Base-by-base conservation (phyloP, 2,113 vertebrate species). In the Picathartes gymnocephalus region DNA sequence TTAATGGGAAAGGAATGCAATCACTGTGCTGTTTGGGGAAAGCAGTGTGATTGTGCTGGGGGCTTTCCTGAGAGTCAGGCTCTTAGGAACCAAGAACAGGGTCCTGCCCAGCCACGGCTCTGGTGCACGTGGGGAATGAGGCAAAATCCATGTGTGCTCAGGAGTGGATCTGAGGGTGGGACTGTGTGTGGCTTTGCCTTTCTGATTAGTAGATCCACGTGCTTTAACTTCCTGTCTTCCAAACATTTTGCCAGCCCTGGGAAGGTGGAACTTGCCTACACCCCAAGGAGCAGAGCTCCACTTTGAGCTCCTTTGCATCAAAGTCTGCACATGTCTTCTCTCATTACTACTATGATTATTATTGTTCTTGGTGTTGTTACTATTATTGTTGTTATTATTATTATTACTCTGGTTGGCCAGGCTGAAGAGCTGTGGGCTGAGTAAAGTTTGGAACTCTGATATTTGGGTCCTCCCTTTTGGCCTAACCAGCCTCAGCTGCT, bases 71-170 rank as follows among this genome's bases (percentile, higher is more conserved):
- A 14, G 7, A 17, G 16, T 31, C 0, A 7, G 48, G 42, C 47
- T 61, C 31, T 71, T 28, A 7, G 74, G 44, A 87, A 44, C n/a
- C 64, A 54, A 27, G 62, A 78, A 20, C 4, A 61, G 58, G 47
- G 79, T 92, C 61, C 28, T 78, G 35, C 64, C 35, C 35, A 25
- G 70, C 54, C 23, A 0, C 6, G 42, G n/a, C 14, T 39, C 68
- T 62, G n/a, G 31, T 22, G 47, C 47, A 42, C 1, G 0, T 6
- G 21, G 30, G 6, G 16, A 42, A 13, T 17, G 60, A 73, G 33
- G 18, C 51, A 60, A 66, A 62, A 64, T 20, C 44, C 44, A 3
- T 8, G 2, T 25, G 17, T 37, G 45, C 57, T 82, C 57, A 13
- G 24, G 40, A 28, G 40, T 1, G 6, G 24, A 1, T 28, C 51